Conservation (phyloP, 2,888 invertebrate genomes). For the Lacanobia wlatinum region DNA sequence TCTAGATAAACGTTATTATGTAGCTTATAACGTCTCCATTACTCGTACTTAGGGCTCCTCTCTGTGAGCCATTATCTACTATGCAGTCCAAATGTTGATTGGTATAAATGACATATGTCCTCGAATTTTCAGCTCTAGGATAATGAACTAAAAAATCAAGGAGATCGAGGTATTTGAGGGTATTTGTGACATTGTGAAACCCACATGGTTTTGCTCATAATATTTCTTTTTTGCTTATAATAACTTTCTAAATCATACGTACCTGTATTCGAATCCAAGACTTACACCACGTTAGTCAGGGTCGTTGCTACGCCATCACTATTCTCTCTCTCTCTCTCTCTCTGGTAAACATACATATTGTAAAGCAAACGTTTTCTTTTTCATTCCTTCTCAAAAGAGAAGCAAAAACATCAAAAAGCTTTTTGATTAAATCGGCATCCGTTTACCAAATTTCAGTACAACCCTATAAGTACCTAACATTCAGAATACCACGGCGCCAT, state of each 20-base stretch:
- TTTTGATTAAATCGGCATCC: slow-evolving; percentile 8
- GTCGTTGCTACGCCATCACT: neutral
- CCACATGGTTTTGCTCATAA: no score
- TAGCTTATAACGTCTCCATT: no score
- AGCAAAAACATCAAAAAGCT: neutral
- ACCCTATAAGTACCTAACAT: slow-evolving; percentile 11
- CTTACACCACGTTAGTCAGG: neutral
- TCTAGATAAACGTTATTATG: neutral
- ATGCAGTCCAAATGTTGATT: neutral
- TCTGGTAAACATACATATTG: neutral
- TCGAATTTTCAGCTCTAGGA: neutral
- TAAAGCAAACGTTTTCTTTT: neutral
- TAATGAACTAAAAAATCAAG: no score
- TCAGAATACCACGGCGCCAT: neutral
- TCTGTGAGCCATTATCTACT: neutral
- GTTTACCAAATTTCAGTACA: slow-evolving; percentile 1
- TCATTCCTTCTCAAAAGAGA: neutral
- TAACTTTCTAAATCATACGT: no score
- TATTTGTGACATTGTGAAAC: no score
- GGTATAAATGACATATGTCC: neutral
- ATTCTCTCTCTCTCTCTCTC: no score
- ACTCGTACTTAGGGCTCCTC: no score
- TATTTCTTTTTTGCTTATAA: no score
- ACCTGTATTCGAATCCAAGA: neutral
- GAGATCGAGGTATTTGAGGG: no score